These are phyloP conservation scores for Rhadina sibilatrix DNA, from an alignment of 2,113 vertebrate species.

Conservation along the genomic window DNA sequence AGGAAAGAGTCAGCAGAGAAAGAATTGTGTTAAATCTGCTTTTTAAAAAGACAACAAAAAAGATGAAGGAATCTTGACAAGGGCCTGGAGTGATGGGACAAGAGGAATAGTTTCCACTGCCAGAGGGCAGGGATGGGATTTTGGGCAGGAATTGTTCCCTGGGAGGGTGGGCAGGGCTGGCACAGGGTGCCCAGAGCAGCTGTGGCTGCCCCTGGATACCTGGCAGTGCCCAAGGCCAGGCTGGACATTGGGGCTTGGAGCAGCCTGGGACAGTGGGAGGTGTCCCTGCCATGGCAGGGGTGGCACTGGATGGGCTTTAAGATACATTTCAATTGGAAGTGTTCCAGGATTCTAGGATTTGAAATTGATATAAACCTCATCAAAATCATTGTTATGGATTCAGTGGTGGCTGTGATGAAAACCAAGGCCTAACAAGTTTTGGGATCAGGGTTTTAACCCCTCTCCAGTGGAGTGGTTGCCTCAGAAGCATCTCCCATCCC, in stretches of 20 bases:
- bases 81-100: neutral
- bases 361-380: neutral
- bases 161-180: neutral
- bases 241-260: rapidly evolving
- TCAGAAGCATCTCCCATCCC: neutral
- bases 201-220: neutral
- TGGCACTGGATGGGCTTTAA: neutral
- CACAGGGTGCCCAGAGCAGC: neutral
- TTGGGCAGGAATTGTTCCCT: neutral
- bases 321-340: neutral
- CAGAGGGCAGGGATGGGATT: neutral
- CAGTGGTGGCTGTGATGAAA: neutral
- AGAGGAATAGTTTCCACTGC: neutral
- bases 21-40: neutral
- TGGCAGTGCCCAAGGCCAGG: neutral
- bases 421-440: neutral
- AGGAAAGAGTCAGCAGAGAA: neutral
- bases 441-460: neutral
- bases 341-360: neutral
- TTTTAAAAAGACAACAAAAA: neutral
- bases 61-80: no score
- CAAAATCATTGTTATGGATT: neutral
- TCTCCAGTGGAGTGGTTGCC: neutral
- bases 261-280: neutral
- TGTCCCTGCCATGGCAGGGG: neutral